Conservation (phyloP, 1,140 invertebrate genomes). For the Bombus confusus region DNA sequence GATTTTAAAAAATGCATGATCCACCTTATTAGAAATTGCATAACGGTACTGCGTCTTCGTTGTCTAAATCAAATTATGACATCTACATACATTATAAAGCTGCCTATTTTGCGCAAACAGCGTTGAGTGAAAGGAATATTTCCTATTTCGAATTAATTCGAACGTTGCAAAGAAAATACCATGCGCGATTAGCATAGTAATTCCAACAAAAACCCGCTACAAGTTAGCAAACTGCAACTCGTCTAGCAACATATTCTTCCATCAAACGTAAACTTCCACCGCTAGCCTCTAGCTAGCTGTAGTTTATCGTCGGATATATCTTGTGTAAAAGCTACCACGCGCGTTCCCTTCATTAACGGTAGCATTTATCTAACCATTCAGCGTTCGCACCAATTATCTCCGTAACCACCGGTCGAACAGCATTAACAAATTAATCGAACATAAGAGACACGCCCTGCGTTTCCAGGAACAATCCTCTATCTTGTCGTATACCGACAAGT, state of each 20-base stretch:
- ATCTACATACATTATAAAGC: too few species aligned
- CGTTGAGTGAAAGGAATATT: neutral
- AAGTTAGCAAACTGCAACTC: neutral
- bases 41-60: too few species aligned
- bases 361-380: neutral
- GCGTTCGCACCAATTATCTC: neutral
- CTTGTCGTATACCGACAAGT: neutral
- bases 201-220: neutral
- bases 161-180: too few species aligned
- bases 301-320: neutral
- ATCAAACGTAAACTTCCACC: neutral
- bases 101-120: too few species aligned
- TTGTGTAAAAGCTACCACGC: neutral
- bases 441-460: neutral
- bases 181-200: neutral
- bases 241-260: neutral
- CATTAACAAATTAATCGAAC: slow-evolving; percentile 34
- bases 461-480: neutral
- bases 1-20: too few species aligned
- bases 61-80: too few species aligned
- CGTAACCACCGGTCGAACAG: neutral
- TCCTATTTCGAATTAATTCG: neutral
- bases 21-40: too few species aligned
- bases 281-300: neutral
- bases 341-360: neutral